A percentile compares a stretch with the other conserved stretches of the same genome.
phyloP scores from a whole-genome alignment of 2,888 invertebrate species.

The Drosophila birchii region DNA sequence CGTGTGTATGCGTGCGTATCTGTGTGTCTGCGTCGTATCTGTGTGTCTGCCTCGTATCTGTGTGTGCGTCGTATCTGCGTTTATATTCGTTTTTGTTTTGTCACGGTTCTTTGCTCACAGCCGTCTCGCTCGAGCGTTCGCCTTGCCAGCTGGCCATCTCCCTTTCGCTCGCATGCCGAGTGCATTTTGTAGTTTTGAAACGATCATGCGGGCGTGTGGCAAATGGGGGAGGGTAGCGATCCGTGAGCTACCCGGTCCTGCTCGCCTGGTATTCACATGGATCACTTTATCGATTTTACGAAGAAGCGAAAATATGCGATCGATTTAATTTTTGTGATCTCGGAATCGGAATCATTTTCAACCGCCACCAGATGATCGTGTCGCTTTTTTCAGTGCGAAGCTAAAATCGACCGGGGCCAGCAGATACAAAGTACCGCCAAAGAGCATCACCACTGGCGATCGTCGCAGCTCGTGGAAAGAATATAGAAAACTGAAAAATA shows the following conservation, averaged over 20 bases:
- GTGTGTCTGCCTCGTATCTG: no score
- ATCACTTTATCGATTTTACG: conserved; percentile 82
- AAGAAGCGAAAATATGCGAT: conserved; percentile 76
- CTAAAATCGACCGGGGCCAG: conserved; percentile 5
- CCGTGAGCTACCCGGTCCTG: conserved; percentile 53
- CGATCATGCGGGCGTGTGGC: conserved; percentile 69
- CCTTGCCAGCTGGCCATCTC: conserved; percentile 45
- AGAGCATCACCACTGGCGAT: conserved; percentile 22
- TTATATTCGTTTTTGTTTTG: conserved; percentile 28
- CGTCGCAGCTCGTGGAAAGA: background rate
- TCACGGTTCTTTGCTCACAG: conserved; percentile 52
- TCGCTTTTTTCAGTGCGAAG: conserved; percentile 22
- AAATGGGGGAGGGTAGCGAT: conserved; percentile 12
- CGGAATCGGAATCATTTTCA: conserved; percentile 64
- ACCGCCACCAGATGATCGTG: conserved; percentile 52
- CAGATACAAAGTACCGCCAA: conserved; percentile 16
- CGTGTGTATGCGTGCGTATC: background rate
- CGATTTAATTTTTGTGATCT: conserved; percentile 74
- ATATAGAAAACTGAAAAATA: conserved; percentile 3
- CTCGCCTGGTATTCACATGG: conserved; percentile 69
- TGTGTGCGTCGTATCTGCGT: no score
- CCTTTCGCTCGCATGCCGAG: conserved; percentile 17
- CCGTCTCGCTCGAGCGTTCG: conserved; percentile 41
- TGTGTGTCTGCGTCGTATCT: no score
- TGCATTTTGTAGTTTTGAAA: conserved; percentile 56